Percentiles rank a stretch among this genome's conserved stretches.
These are phyloP conservation scores for Lissocephala sabroskyi DNA, from an alignment of 2,888 invertebrate species.

Conservation along the genomic window DNA sequence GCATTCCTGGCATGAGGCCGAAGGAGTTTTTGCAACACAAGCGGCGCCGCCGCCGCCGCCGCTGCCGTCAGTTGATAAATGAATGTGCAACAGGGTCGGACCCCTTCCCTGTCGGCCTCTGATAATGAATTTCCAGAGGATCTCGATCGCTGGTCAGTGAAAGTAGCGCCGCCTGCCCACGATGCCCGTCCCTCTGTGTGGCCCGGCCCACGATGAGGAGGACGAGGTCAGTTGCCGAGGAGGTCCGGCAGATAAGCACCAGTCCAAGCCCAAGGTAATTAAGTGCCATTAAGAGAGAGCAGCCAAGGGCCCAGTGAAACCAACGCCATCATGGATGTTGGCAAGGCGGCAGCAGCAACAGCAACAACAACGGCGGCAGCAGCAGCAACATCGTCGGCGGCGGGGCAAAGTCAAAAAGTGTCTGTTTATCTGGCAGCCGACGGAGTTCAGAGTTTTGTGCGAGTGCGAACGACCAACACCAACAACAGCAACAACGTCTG, in stretches of 20 bases:
- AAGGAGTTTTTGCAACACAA: constrained; percentile 10
- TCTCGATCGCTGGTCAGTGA: constrained; percentile 45
- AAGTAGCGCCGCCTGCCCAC: constrained; percentile 49
- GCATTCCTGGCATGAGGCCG: constrained; percentile 31
- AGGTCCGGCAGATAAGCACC: not conserved
- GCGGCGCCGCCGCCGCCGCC: constrained; percentile 17
- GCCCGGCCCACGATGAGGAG: constrained; percentile 29
- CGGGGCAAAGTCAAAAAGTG: not conserved
- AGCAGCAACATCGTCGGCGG: not conserved
- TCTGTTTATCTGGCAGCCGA: not conserved
- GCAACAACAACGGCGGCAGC: not conserved
- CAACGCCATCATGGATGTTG: constrained; percentile 15
- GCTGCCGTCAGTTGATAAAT: constrained; percentile 44
- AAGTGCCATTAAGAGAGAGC: constrained; percentile 59
- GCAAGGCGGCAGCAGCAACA: constrained; percentile 3
- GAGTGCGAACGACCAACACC: constrained; percentile 17
- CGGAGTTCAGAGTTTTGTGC: too few relatives aligned
- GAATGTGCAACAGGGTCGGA: constrained; percentile 38
- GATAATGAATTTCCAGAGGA: constrained; percentile 45
- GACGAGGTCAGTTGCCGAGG: too few relatives aligned
- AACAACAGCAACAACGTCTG: constrained; percentile 9
- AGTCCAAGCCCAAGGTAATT: constrained; percentile 42
- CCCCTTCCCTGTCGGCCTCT: too few relatives aligned
- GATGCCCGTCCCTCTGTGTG: constrained; percentile 18
- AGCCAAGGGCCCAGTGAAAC: constrained; percentile 23